A percentile compares a stretch with the other conserved stretches of the same genome.
Conservation (phyloP, 2,797 vertebrate species). For the Typhlichthys eigenmanni region DNA sequence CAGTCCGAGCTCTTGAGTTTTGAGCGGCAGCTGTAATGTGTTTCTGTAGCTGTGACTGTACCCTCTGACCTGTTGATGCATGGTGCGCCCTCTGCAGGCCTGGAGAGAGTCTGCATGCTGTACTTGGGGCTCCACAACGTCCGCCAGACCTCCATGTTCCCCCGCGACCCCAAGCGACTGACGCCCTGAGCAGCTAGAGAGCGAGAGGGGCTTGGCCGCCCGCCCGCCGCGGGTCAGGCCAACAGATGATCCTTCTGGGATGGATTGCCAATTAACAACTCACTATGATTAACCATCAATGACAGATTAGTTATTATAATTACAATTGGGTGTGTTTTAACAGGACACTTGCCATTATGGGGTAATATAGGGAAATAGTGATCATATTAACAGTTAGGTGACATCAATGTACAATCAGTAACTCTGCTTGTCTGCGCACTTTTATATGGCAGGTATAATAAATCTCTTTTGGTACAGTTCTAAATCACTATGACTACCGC, state of each 20-base stretch:
- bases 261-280: too few relatives aligned
- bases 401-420: conserved; percentile 22
- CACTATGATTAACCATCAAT: conserved; percentile 41
- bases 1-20: too few relatives aligned
- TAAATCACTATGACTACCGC: conserved; percentile 39
- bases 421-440: conserved; percentile 42
- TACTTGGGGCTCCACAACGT: conserved; percentile 95
- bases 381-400: not conserved
- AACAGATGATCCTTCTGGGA: conserved; percentile 1
- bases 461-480: conserved; percentile 23
- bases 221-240: conserved; percentile 13
- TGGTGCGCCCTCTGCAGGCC: conserved; percentile 70
- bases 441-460: conserved; percentile 41
- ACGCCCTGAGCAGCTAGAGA: conserved; percentile 80
- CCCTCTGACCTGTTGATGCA: not conserved
- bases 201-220: not conserved
- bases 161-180: conserved; percentile 95
- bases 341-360: conserved; percentile 21
- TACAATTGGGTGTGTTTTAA: conserved; percentile 15
- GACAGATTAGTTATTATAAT: conserved; percentile 26
- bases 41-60: too few relatives aligned
- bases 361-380: conserved; percentile 6
- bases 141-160: conserved; percentile 98
- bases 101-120: conserved; percentile 98
- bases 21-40: too few relatives aligned